phyloP scores from a whole-genome alignment of 2,797 vertebrate genomes.

The Chelon labrosus region DNA sequence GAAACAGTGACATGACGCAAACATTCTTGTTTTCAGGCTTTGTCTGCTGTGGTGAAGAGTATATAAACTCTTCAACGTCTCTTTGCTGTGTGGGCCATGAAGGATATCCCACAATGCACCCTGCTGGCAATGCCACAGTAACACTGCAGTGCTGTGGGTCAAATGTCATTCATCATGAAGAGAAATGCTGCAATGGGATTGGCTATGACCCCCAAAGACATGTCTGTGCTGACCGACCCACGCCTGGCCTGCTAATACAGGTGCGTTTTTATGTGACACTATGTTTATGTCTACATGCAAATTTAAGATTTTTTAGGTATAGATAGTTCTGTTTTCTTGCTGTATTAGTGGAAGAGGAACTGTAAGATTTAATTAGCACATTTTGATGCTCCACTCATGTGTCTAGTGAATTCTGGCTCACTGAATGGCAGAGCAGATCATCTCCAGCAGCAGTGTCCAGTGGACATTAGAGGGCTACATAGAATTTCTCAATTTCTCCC shows the following conservation, averaged over 20 bases:
- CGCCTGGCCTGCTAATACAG: constrained; percentile 85
- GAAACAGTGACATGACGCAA: constrained; percentile 4
- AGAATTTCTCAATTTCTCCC: constrained; percentile 13
- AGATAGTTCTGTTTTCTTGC: neutral
- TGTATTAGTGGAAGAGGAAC: too few species aligned
- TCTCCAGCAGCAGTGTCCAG: neutral
- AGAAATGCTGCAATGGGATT: constrained; percentile 92
- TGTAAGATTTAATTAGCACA: too few species aligned
- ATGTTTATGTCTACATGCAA: neutral
- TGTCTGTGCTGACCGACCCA: constrained; percentile 91
- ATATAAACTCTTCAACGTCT: constrained; percentile 89
- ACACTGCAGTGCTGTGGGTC: constrained; percentile 92
- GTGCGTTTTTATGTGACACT: constrained; percentile 77
- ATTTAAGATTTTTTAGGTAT: neutral
- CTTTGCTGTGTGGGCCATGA: constrained; percentile 90
- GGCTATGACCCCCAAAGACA: constrained; percentile 91
- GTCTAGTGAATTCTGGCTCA: neutral
- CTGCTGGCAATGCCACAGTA: constrained; percentile 86
- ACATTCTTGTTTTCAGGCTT: constrained; percentile 83
- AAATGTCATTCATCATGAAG: constrained; percentile 89
- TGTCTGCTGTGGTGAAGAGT: constrained; percentile 91
- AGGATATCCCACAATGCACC: constrained; percentile 86
- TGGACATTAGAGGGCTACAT: constrained; percentile 4
- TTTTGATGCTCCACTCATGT: neutral
- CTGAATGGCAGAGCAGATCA: constrained; percentile 10